Evolutionary conservation across 2,888 invertebrate species (phyloP), one percentile per base, ranked within the genome.

Genomic region (Caenorhabditis sinica): DNA sequence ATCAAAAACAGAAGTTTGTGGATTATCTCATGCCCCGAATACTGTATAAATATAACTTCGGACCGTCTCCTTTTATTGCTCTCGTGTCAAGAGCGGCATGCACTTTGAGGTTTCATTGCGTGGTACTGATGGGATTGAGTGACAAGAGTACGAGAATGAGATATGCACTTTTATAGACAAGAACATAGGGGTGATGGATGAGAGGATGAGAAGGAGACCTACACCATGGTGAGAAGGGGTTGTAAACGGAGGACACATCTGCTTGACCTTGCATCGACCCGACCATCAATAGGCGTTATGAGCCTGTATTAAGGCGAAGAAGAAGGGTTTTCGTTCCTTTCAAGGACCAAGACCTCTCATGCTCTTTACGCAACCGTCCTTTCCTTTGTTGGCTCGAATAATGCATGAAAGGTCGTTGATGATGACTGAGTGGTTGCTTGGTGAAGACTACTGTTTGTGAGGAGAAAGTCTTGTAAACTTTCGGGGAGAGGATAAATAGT

Each of bases 211-310:
- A 30, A 6, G 20, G 45, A 9, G 9, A 51, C 28, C 68, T 33
- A 71, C 71, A 79, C 79, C 56, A 40, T 36, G 75, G 82, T 75
- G 82, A 23, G 69, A 74, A 74, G 74, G 49, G 61, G 56, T 43
- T 40, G 75, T 45, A 68, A 71, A 43, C 33, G 56, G 36, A 36
- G 45, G 74, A 58, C 69, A 36, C 80, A 82, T 56, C 72, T 80
- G 80, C 80, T 80, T 80, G 80, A 80, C 80, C 80, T 80, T 80
- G 80, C 72, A 56, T 77, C 36, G 20, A 63, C 53, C 77, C 69
- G 61, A 49, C 69, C 71, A 65, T 65, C 56, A 65, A 65, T 71
- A 66, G 30, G 43, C 65, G 43, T 66, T 80, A 73, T 80, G 63
- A 79, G 79, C 71, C 71, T 53, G 23, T 60, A 45, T 56, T 53